Evolutionary conservation across 2,888 invertebrate genomes (phyloP), one percentile per base, ranked within the genome.

Genomic region (Tridacna gigas): DNA sequence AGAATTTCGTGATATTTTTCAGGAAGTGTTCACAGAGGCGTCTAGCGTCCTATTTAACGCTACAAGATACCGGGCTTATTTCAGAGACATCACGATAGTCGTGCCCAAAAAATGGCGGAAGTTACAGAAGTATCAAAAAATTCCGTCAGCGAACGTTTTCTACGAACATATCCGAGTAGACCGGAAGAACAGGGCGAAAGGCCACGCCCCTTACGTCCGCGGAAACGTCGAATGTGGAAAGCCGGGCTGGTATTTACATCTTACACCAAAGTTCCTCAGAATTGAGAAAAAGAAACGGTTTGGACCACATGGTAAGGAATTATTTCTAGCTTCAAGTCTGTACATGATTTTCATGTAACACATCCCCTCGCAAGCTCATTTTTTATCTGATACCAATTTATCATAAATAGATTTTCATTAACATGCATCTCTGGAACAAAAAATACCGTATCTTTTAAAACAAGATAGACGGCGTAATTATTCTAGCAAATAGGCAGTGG

Each of bases 41-140:
- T 96, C 96, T 2, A 95, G 95, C 87, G 95, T 96, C 86, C 95
- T 96, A 65, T 96, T 96, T 92, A 95, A 95, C 82, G 96, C 96
- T 25, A 95, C 96, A 75, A 96, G 96, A 95, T 92, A 91, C 51
- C 89, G 88, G 47, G 79, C 89, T 9, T 91, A 88, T 66, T 95
- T 96, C 91, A 95, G 96, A 81, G 95, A 96, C 67, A 95, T 96
- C 83, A 96, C 96, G 81, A 96, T 97, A 73, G 94, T 96, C 81
- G 95, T 96, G 82, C 96, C 96, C 11, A 93, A 95, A 67, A 95
- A 95, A 56, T 97, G 96, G 96, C 95, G 95, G 25, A 95, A 96
- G 88, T 94, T 95, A 0, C 65, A 76, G 22, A 15, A 26, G 4
- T 69, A 71, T 45, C 37, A 60, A 11, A 15, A 61, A 20, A 71